Evolutionary conservation across 2,113 vertebrate species (phyloP), one percentile per base, ranked within the genome.

Genomic region (Chloebia gouldiae): DNA sequence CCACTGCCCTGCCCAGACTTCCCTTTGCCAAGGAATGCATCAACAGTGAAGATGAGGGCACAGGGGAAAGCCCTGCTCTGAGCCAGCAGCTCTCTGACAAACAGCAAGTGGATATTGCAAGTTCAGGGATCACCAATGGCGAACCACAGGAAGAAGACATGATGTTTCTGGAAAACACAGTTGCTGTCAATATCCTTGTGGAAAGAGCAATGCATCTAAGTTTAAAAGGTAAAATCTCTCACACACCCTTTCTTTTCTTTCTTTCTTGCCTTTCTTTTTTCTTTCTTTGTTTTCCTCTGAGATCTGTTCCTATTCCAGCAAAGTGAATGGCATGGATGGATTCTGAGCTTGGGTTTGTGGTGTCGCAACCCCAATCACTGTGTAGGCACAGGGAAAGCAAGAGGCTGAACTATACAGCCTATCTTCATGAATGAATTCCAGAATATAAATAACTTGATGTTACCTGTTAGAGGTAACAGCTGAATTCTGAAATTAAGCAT

Each of bases 181-280:
- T 99, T 94, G 92, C 98, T 72, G 99, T 98, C 90, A 98, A 47
- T 25, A 88, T 99, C 71, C 93, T 98, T 19, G 99, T 99, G 84
- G 99, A 99, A 84, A 98, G 97, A 82, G 99, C 99, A 6, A 99
- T 99, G 99, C 99, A 99, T 82, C 97, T 99, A 6, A 99, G 98
- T 92, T 97, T 99, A 70, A 99, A 99, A 98, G 99, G 99, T 99
- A 97, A 90, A 19, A 16, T 2, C 78, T 3, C 81, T 54, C 19
- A 42, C 73, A 16, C 31, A 1, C 3, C 13, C 2, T n/a, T 51
- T 16, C 15, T 45, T 39, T 27, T 28, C 59, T 56, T 18, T 2
- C 1, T 14, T 27, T 7, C 5, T 35, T 50, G 9, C 31, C 18
- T 45, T 17, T 76, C 18, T 27, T 13, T 33, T 31, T 28, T 23